These are phyloP conservation scores for Gyrodactylus salaris DNA, from an alignment of 1,140 invertebrate species.

Conservation along the genomic window DNA sequence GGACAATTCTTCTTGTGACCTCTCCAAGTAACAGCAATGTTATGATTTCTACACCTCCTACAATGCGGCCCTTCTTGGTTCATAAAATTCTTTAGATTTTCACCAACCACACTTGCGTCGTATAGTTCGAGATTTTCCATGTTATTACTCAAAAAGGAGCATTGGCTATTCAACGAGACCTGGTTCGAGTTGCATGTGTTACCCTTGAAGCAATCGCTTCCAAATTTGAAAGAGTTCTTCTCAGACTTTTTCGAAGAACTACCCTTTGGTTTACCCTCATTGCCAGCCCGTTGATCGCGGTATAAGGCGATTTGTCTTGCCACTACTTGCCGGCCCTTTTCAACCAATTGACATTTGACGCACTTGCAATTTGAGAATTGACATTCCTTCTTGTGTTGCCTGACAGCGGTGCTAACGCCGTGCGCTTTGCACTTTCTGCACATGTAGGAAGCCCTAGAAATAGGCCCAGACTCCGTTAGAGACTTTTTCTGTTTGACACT, in stretches of 20 bases:
- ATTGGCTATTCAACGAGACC: too few species aligned
- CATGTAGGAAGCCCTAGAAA: slow-evolving; percentile 5
- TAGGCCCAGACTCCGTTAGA: neutral
- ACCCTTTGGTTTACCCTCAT: neutral
- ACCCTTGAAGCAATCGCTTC: neutral
- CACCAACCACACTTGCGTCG: neutral
- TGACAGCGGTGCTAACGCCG: neutral
- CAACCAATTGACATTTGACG: slow-evolving; percentile 4
- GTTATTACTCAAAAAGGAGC: neutral
- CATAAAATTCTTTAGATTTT: neutral
- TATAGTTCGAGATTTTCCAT: too few species aligned
- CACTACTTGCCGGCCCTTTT: slow-evolving; percentile 4
- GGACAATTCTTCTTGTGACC: slow-evolving; percentile 5
- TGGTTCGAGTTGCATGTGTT: neutral
- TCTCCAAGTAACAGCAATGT: neutral
- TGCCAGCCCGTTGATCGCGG: slow-evolving; percentile 1
- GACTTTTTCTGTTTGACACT: neutral
- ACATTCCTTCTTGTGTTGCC: slow-evolving; percentile 1
- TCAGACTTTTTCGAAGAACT: neutral
- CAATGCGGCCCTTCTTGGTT: slow-evolving; percentile 5
- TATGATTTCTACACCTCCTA: slow-evolving; percentile 6
- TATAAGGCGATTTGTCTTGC: slow-evolving; percentile 6
- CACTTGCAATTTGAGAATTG: slow-evolving; percentile 1
- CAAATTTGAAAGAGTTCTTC: neutral
- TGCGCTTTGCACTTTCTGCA: slow-evolving; percentile 6